Conservation (phyloP, 2,113 vertebrate genomes). For the Misgurnus mizolepis region DNA sequence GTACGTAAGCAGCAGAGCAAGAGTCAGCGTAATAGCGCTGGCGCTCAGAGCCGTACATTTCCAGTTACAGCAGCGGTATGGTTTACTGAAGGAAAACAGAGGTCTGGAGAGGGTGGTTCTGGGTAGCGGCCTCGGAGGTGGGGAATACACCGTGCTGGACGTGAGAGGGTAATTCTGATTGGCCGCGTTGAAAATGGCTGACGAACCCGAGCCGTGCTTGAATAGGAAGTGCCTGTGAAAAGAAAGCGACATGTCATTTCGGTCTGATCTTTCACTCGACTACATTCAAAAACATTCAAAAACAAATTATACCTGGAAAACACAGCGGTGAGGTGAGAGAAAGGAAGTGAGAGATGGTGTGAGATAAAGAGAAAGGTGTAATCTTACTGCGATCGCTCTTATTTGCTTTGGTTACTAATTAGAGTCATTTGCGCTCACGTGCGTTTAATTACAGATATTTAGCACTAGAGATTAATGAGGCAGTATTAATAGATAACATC, state of each 20-base stretch:
- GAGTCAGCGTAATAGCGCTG: conserved; percentile 82
- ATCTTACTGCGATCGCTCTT: conserved; percentile 8
- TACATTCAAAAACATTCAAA: not conserved
- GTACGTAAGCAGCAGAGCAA: conserved; percentile 84
- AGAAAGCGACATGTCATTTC: conserved; percentile 10
- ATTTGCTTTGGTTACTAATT: conserved; percentile 38
- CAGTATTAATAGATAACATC: conserved; percentile 49
- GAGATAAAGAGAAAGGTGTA: conserved; percentile 24
- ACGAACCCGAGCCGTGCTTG: conserved; percentile 88
- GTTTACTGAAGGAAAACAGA: conserved; percentile 88
- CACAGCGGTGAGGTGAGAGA: not conserved
- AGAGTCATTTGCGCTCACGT: conserved; percentile 27
- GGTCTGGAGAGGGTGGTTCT: conserved; percentile 86
- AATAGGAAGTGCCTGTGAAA: conserved; percentile 86
- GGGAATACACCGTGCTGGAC: conserved; percentile 89
- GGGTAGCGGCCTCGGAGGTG: conserved; percentile 86
- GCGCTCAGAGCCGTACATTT: conserved; percentile 88
- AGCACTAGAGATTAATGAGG: conserved; percentile 43
- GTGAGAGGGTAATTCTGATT: conserved; percentile 89
- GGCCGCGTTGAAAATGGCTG: conserved; percentile 86
- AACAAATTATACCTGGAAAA: not conserved
- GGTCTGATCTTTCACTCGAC: not conserved
- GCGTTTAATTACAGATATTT: conserved; percentile 43
- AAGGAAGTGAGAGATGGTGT: not conserved
- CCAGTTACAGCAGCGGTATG: conserved; percentile 89